These are phyloP conservation scores for Elephas maximus DNA, from an alignment of 2,113 vertebrate species.

Conservation along the genomic window DNA sequence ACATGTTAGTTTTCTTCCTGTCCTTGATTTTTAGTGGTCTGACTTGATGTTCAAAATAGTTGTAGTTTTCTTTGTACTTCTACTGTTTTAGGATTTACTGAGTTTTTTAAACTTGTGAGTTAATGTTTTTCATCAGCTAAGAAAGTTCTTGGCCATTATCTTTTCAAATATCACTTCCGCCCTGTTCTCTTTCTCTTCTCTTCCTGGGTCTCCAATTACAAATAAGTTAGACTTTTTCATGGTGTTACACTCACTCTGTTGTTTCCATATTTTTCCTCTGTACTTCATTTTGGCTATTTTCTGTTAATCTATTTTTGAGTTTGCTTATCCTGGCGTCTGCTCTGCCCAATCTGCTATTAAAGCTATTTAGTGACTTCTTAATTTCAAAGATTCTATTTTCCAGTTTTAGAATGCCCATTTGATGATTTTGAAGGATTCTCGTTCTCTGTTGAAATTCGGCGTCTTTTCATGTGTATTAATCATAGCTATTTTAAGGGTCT, in stretches of 20 bases:
- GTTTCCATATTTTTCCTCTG: conserved; percentile 6
- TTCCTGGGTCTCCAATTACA: background rate
- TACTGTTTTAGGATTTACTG: background rate
- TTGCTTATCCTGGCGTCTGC: background rate
- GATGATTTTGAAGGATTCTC: background rate
- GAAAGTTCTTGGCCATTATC: background rate
- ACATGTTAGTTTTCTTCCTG: background rate
- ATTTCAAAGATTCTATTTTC: conserved; percentile 3
- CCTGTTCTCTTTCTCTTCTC: background rate
- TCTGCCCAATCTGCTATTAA: background rate
- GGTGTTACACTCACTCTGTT: background rate
- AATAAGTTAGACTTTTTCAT: background rate
- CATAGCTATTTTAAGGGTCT: conserved; percentile 5
- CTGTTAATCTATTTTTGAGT: conserved; percentile 5
- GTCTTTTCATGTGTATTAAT: background rate
- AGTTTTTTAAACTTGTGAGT: conserved; percentile 18
- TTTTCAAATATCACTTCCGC: conserved; percentile 38
- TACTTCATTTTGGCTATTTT: background rate
- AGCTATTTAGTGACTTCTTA: background rate
- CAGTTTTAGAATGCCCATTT: background rate
- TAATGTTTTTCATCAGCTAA: conserved; percentile 49
- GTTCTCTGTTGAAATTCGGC: background rate
- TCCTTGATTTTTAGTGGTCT: conserved; percentile 22
- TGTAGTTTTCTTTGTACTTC: conserved; percentile 40
- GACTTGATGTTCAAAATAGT: background rate